Conservation (phyloP, 2,888 invertebrate genomes). For the Chorisops tibialis region DNA sequence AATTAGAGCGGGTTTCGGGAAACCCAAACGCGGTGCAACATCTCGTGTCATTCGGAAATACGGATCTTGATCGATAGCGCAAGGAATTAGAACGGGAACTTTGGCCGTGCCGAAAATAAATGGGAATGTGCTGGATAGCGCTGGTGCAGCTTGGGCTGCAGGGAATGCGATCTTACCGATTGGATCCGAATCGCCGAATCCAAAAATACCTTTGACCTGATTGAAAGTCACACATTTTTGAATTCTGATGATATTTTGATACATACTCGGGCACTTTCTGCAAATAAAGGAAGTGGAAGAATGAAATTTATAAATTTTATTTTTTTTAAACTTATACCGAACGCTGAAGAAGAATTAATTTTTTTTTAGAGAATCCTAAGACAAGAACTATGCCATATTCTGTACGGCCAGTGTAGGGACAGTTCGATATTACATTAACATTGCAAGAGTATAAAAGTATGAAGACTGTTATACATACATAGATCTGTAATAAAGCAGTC, state of each 20-base stretch:
- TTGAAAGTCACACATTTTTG: conserved; percentile 96
- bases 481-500: no score
- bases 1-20: conserved; percentile 81
- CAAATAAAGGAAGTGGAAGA: conserved; percentile 38
- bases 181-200: conserved; percentile 91
- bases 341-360: no score
- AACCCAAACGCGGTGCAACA: conserved; percentile 88
- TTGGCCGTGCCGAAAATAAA: conserved; percentile 80
- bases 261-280: conserved; percentile 85
- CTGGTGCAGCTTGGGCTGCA: conserved; percentile 93
- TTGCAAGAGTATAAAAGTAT: no score
- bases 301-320: not conserved
- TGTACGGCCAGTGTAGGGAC: no score
- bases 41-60: conserved; percentile 99
- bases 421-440: no score
- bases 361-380: no score
- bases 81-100: conserved; percentile 76
- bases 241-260: conserved; percentile 87
- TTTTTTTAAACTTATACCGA: no score
- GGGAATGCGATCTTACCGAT: conserved; percentile 98
- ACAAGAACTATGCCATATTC: no score
- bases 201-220: conserved; percentile 97
- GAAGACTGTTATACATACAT: no score
- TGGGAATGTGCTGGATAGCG: conserved; percentile 85
- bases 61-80: conserved; percentile 99